phyloP scores from a whole-genome alignment of 2,888 invertebrate species.

The Hyles lineata region DNA sequence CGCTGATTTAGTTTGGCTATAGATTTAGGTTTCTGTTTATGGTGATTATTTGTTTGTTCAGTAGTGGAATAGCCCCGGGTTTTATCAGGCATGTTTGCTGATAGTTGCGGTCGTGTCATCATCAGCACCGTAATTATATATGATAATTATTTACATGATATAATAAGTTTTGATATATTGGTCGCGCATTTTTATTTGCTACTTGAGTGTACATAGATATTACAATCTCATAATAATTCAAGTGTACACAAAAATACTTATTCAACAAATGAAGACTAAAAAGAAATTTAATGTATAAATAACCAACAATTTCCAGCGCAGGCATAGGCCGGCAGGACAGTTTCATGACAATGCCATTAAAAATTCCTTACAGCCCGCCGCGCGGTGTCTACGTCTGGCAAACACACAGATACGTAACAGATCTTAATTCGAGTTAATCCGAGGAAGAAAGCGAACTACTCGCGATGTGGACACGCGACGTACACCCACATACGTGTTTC shows the following conservation, averaged over 20 bases:
- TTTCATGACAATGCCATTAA: slow-evolving; percentile 19
- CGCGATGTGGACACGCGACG: slow-evolving; percentile 71
- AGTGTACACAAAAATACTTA: no score
- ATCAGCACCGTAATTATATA: no score
- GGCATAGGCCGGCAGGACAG: not conserved
- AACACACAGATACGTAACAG: slow-evolving; percentile 71
- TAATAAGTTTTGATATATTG: no score
- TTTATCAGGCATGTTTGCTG: not conserved
- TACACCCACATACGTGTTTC: slow-evolving; percentile 57
- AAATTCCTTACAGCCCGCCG: slow-evolving; percentile 23
- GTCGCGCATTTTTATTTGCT: no score
- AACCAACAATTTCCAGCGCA: not conserved
- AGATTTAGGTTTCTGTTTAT: not conserved
- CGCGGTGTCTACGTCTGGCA: slow-evolving; percentile 44
- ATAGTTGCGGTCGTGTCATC: no score
- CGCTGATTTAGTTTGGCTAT: not conserved
- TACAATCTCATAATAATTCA: no score
- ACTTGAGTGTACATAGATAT: no score
- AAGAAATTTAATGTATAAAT: no score
- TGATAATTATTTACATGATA: no score
- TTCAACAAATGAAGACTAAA: no score
- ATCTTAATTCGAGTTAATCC: slow-evolving; percentile 81
- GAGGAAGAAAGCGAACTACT: slow-evolving; percentile 63
- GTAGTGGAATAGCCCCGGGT: not conserved
- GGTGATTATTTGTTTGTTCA: not conserved